These are phyloP conservation scores for Melipona bicolor DNA, from an alignment of 2,888 invertebrate species.

Conservation along the genomic window DNA sequence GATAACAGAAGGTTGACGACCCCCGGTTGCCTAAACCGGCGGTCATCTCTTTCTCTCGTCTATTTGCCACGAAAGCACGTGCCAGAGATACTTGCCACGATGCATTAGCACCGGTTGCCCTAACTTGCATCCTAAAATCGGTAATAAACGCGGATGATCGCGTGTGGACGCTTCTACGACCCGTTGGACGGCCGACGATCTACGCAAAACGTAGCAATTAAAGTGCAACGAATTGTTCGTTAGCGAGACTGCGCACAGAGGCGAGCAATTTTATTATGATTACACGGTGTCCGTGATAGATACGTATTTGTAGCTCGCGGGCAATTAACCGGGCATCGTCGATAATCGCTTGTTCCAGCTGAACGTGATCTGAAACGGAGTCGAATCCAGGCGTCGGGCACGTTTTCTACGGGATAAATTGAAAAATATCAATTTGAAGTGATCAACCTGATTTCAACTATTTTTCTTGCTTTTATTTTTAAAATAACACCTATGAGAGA, in stretches of 20 bases:
- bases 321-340: conserved; percentile 58
- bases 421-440: too few relatives aligned
- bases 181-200: not conserved
- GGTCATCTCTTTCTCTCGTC: conserved; percentile 4
- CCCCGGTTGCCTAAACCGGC: conserved; percentile 23
- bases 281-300: conserved; percentile 66
- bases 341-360: conserved; percentile 55
- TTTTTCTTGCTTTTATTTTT: too few relatives aligned
- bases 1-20: conserved; percentile 61
- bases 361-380: conserved; percentile 34
- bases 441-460: too few relatives aligned
- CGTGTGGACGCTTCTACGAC: not conserved
- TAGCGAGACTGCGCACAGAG: conserved; percentile 43
- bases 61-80: conserved; percentile 36
- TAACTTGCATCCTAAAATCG: conserved; percentile 24
- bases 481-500: too few relatives aligned
- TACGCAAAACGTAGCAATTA: conserved; percentile 59
- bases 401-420: too few relatives aligned
- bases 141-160: not conserved
- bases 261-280: conserved; percentile 69
- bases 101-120: not conserved
- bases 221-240: conserved; percentile 65
- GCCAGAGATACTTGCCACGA: conserved; percentile 12
- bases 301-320: conserved; percentile 61
- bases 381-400: too few relatives aligned